A percentile compares a stretch with the other conserved stretches of the same genome.
phyloP scores from a whole-genome alignment of 2,888 invertebrate species.

The Muscina levida region DNA sequence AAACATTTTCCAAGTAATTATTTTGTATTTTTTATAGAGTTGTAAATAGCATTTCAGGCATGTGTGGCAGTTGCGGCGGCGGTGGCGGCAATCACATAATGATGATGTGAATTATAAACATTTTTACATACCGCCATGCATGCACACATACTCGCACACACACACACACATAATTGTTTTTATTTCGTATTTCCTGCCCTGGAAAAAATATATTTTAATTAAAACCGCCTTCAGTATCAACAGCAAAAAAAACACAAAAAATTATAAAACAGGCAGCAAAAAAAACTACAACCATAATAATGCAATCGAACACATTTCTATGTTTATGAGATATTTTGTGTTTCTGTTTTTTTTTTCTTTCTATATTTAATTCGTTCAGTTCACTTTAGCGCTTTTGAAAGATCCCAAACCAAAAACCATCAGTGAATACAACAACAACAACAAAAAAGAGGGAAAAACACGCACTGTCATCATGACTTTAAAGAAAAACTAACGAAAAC shows the following conservation, averaged over 20 bases:
- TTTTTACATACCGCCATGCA: background rate
- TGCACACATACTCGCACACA: constrained; percentile 22
- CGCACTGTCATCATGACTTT: constrained; percentile 72
- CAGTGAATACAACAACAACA: too few species aligned
- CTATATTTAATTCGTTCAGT: constrained; percentile 14
- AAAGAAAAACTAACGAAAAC: constrained; percentile 67
- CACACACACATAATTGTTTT: constrained; percentile 50
- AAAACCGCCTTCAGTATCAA: constrained; percentile 60
- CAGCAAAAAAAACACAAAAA: constrained; percentile 32
- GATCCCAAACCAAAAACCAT: too few species aligned
- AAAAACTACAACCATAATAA: constrained; percentile 29
- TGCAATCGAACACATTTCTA: constrained; percentile 54
- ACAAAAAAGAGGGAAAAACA: constrained; percentile 59
- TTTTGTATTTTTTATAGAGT: too few species aligned
- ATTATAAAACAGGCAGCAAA: constrained; percentile 26
- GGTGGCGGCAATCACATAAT: background rate
- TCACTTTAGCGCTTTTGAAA: too few species aligned
- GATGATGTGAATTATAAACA: constrained; percentile 52
- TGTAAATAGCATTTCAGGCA: too few species aligned
- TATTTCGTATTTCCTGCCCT: constrained; percentile 57
- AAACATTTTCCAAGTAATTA: too few species aligned
- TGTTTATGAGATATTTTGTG: constrained; percentile 41
- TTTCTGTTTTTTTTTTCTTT: background rate
- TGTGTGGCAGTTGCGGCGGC: too few species aligned
- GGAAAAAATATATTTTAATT: constrained; percentile 58